These are phyloP conservation scores for Lepisosteus osseus DNA, from an alignment of 2,113 vertebrate species.

Conservation along the genomic window DNA sequence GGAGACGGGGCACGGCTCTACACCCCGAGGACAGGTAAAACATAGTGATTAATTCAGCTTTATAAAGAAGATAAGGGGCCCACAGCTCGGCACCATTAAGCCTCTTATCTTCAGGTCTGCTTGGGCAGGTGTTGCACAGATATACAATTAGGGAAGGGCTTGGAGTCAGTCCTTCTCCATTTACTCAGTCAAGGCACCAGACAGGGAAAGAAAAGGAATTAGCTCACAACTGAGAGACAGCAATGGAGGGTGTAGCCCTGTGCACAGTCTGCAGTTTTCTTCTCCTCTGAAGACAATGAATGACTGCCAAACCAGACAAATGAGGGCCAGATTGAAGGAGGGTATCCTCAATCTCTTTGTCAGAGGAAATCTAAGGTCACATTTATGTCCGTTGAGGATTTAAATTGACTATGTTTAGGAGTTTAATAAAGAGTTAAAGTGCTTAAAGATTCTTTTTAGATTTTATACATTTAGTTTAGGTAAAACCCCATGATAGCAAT, in stretches of 20 bases:
- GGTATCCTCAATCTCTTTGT: background rate
- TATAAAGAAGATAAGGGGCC: constrained; percentile 40
- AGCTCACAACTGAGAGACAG: background rate
- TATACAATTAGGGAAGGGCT: background rate
- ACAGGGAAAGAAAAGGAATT: constrained; percentile 17
- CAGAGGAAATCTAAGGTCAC: no score
- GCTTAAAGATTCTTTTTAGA: no score
- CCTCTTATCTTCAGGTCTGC: constrained; percentile 25
- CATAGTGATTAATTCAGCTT: constrained; percentile 60
- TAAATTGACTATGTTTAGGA: no score
- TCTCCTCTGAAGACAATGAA: background rate
- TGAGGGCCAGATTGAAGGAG: background rate
- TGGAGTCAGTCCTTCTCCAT: no score
- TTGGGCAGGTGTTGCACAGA: constrained; percentile 49
- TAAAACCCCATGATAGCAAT: no score
- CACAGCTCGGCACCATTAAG: constrained; percentile 7
- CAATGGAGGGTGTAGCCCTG: no score
- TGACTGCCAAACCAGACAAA: background rate
- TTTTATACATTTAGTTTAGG: no score
- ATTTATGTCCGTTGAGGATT: no score
- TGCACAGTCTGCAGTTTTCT: background rate
- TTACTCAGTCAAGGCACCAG: no score
- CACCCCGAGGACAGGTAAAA: constrained; percentile 58
- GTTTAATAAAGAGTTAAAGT: no score
- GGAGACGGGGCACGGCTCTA: constrained; percentile 54